Percentiles rank a stretch among this genome's conserved stretches.
Evolutionary conservation across 2,888 invertebrate genomes (phyloP).

Genomic region (Parasteatoda lunata): DNA sequence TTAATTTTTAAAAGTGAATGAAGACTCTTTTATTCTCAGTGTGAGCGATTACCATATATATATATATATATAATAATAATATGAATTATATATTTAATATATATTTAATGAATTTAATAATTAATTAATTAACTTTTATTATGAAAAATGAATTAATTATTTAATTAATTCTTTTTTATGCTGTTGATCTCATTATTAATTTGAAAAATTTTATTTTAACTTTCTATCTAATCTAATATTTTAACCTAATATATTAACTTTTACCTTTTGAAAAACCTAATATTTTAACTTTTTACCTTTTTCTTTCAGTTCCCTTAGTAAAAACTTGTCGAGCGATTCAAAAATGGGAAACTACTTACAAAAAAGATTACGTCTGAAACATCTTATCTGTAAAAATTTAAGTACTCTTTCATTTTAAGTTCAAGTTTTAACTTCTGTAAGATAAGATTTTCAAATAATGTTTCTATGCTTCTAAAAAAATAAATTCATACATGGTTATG

Average conservation of each 20-base stretch:
- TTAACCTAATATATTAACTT: not conserved
- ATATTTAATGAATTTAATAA: too few relatives aligned
- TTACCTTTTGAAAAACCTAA: not conserved
- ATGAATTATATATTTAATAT: too few relatives aligned
- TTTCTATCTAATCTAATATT: too few relatives aligned
- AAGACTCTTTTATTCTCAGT: too few relatives aligned
- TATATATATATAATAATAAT: too few relatives aligned
- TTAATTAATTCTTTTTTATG: too few relatives aligned
- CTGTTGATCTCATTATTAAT: not conserved
- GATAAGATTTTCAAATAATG: too few relatives aligned
- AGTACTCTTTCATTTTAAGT: constrained; percentile 15
- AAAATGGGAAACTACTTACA: constrained; percentile 37
- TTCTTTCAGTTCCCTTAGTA: constrained; percentile 34
- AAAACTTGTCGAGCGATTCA: constrained; percentile 20
- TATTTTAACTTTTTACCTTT: not conserved
- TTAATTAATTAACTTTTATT: not conserved
- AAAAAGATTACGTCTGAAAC: constrained; percentile 10
- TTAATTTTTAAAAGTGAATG: too few relatives aligned
- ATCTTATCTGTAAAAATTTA: too few relatives aligned
- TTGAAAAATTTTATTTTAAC: not conserved
- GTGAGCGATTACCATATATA: not conserved
- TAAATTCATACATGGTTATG: not conserved
- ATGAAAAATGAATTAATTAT: not conserved
- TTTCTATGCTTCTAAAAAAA: not conserved
- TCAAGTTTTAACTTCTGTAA: constrained; percentile 3